phyloP scores from a whole-genome alignment of 2,888 invertebrate species.

The Diadegma fenestrale region DNA sequence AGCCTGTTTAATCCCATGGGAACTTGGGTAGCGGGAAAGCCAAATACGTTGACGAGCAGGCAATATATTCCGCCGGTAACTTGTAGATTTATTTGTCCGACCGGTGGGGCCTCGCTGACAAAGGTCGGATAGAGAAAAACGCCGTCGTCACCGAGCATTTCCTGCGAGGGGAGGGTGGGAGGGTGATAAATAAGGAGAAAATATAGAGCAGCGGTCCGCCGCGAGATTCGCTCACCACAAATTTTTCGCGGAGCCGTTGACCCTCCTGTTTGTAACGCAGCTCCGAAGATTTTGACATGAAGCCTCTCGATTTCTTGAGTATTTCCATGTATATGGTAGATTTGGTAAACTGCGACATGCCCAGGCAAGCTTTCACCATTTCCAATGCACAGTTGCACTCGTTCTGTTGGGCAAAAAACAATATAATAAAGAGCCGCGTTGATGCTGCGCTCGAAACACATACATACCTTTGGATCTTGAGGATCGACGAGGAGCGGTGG shows the following conservation, averaged over 20 bases:
- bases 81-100: conserved; percentile 87
- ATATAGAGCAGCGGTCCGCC: too few species aligned
- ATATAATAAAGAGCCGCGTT: too few species aligned
- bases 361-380: conserved; percentile 80
- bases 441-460: too few species aligned
- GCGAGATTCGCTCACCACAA: too few species aligned
- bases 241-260: conserved; percentile 76
- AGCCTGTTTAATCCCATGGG: conserved; percentile 88
- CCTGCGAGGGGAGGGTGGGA: too few species aligned
- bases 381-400: conserved; percentile 78
- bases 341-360: conserved; percentile 84
- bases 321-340: conserved; percentile 81
- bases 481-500: conserved; percentile 86
- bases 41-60: conserved; percentile 90
- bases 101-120: conserved; percentile 85
- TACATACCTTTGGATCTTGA: conserved; percentile 86
- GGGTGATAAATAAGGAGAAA: too few species aligned
- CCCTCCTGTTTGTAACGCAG: conserved; percentile 80
- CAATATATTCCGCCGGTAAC: conserved; percentile 88
- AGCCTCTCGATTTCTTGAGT: conserved; percentile 81
- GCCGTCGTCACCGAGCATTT: conserved; percentile 88
- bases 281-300: conserved; percentile 79
- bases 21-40: conserved; percentile 91
- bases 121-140: conserved; percentile 86
- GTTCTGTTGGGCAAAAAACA: conserved; percentile 74